These are phyloP conservation scores for Hippocampus kuda DNA, from an alignment of 2,797 vertebrate species.

Conservation along the genomic window DNA sequence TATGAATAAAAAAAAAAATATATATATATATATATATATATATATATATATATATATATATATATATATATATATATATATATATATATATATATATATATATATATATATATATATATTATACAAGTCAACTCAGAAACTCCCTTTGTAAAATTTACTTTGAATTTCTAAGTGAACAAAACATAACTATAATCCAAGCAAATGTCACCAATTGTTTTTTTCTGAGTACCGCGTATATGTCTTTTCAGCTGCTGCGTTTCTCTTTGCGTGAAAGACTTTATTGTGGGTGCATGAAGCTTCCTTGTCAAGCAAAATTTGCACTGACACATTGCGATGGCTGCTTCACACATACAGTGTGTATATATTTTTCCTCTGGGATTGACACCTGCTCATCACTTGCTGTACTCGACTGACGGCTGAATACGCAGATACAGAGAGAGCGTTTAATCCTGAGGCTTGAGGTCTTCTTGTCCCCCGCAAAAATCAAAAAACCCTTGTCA, in stretches of 20 bases:
- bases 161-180: no score
- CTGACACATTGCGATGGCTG: not conserved
- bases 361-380: not conserved
- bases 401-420: not conserved
- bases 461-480: no score
- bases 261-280: not conserved
- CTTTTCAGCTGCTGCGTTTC: not conserved
- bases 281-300: not conserved
- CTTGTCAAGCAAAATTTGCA: not conserved
- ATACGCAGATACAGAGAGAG: not conserved
- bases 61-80: no score
- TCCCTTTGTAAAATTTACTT: no score
- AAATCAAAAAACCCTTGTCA: not conserved
- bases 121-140: no score
- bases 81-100: no score
- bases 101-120: no score
- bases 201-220: no score
- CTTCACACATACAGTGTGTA: conserved; percentile 1
- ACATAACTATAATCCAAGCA: no score
- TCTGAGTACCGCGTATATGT: not conserved
- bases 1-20: no score
- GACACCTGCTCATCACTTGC: conserved; percentile 10
- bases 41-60: no score
- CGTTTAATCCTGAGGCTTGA: not conserved
- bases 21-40: no score